A percentile compares a stretch with the other conserved stretches of the same genome.
phyloP scores from a whole-genome alignment of 2,888 invertebrate genomes.

The Scaeva pyrastri region DNA sequence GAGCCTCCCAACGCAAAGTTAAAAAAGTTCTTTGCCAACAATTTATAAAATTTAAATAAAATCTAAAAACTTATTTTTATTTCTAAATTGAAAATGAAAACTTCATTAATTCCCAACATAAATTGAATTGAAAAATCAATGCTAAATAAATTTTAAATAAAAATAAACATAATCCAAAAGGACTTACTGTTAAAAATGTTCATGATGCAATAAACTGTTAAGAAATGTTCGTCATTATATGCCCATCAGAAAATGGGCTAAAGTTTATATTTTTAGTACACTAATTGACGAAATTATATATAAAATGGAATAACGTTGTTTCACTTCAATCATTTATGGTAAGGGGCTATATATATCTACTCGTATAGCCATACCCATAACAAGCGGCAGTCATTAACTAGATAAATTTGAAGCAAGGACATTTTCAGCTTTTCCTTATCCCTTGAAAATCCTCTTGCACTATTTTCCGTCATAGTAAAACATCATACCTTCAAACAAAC shows the following conservation, averaged over 20 bases:
- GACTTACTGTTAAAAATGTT: no score
- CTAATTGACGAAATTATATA: slow-evolving; percentile 24
- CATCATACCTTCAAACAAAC: background rate
- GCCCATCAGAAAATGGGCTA: background rate
- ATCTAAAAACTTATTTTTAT: no score
- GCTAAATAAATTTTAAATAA: background rate
- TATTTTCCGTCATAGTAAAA: background rate
- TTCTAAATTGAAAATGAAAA: no score
- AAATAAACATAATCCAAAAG: background rate
- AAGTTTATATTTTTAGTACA: background rate
- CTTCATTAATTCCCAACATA: no score
- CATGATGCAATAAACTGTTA: background rate
- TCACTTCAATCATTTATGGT: slow-evolving; percentile 24
- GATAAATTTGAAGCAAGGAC: slow-evolving; percentile 29
- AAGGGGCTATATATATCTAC: no score
- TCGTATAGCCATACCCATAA: background rate
- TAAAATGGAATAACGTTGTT: slow-evolving; percentile 37
- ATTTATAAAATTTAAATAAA: no score
- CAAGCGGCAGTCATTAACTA: slow-evolving; percentile 34
- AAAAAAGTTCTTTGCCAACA: no score
- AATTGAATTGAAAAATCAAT: background rate
- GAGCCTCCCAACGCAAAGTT: no score
- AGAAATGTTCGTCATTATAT: background rate
- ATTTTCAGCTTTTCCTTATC: slow-evolving; percentile 2
- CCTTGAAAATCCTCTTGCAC: background rate